These are phyloP conservation scores for Barnardius zonarius DNA, from an alignment of 2,113 vertebrate species.

Conservation along the genomic window DNA sequence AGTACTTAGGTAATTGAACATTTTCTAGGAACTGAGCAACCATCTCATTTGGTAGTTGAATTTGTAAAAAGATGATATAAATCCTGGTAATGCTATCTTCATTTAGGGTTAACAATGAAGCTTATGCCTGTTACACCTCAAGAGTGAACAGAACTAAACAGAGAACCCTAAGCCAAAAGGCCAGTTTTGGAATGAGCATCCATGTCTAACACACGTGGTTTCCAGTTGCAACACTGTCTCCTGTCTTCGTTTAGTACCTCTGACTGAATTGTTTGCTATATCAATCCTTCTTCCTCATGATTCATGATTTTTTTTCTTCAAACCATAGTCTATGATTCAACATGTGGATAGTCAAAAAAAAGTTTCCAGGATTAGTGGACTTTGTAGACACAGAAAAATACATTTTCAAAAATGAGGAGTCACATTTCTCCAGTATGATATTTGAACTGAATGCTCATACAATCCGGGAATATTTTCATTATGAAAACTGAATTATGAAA, in stretches of 20 bases:
- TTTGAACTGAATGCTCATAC: neutral
- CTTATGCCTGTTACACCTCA: neutral
- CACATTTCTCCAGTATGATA: neutral
- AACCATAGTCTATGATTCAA: neutral
- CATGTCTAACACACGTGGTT: neutral
- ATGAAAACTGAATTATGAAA: neutral
- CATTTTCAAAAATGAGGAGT: neutral
- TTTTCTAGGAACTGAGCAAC: neutral
- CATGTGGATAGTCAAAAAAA: neutral
- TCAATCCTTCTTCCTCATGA: neutral
- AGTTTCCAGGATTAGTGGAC: neutral
- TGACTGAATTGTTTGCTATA: neutral
- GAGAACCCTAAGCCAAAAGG: neutral
- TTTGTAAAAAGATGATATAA: neutral
- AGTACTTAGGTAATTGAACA: neutral
- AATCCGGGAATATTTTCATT: neutral
- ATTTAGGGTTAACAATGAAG: neutral
- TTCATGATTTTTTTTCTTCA: neutral
- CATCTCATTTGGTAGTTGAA: neutral
- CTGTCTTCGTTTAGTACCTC: neutral
- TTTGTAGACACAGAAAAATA: neutral
- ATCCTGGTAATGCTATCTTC: neutral
- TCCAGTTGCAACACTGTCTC: neutral
- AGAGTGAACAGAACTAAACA: neutral
- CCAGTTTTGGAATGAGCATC: neutral